Evolutionary conservation across 2,888 invertebrate genomes (phyloP).

Genomic region (Drosophila anceps): DNA sequence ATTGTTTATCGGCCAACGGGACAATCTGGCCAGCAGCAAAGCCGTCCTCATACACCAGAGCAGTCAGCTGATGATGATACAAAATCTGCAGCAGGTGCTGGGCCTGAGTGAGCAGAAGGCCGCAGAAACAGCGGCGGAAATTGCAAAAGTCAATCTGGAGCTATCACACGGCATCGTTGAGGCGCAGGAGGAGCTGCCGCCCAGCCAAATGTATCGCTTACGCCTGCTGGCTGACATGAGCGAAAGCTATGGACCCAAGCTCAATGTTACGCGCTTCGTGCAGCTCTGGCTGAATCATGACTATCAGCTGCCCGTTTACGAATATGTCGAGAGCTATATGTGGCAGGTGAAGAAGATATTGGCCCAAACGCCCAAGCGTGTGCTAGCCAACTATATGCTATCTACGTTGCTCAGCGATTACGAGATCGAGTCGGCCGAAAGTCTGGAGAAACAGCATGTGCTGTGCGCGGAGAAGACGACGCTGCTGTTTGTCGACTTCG

Average conservation of each 20-base stretch:
- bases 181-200: conserved; percentile 50
- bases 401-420: conserved; percentile 73
- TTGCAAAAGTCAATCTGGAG: conserved; percentile 61
- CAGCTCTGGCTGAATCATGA: conserved; percentile 77
- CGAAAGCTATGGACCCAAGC: conserved; percentile 61
- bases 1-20: conserved; percentile 66
- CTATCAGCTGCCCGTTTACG: conserved; percentile 78
- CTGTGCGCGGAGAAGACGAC: conserved; percentile 68
- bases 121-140: conserved; percentile 57
- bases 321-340: conserved; percentile 75
- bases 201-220: conserved; percentile 63
- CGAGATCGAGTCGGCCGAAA: conserved; percentile 44
- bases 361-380: conserved; percentile 61
- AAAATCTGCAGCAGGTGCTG: conserved; percentile 63
- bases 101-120: conserved; percentile 61
- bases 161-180: conserved; percentile 63
- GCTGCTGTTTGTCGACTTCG: conserved; percentile 69
- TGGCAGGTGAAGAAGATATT: conserved; percentile 70
- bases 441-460: conserved; percentile 49
- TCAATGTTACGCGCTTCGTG: conserved; percentile 78
- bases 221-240: conserved; percentile 69
- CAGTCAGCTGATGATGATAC: conserved; percentile 28
- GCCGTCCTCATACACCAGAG: conserved; percentile 32
- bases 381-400: conserved; percentile 83
- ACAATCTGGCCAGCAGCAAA: conserved; percentile 50